These are phyloP conservation scores for Paraescarpia echinospica DNA, from an alignment of 1,140 invertebrate species.

Conservation along the genomic window DNA sequence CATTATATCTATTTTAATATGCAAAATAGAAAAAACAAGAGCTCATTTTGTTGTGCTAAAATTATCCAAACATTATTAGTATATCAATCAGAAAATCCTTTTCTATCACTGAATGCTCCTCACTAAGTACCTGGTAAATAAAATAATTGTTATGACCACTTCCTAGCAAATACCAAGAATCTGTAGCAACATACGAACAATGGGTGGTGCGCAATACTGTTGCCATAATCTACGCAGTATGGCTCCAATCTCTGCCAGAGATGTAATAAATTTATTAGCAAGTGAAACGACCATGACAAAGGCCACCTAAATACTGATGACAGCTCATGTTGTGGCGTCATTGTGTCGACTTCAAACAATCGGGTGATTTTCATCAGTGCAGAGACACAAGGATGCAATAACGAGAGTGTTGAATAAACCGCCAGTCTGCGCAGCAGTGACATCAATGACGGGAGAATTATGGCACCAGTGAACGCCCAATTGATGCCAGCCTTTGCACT, in stretches of 20 bases:
- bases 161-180: neutral
- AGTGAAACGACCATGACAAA: neutral
- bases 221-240: neutral
- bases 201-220: neutral
- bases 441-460: neutral
- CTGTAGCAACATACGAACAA: neutral
- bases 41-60: neutral
- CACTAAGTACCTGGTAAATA: neutral
- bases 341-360: constrained; percentile 5
- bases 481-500: neutral
- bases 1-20: neutral
- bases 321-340: neutral
- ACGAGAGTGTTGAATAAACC: neutral
- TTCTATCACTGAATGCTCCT: neutral
- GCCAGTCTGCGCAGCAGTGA: neutral
- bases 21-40: neutral
- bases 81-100: neutral
- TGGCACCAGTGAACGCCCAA: neutral
- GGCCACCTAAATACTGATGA: neutral
- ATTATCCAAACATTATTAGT: neutral
- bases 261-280: constrained; percentile 2
- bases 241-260: neutral
- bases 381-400: neutral
- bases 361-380: neutral
- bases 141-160: neutral